Evolutionary conservation across 2,797 vertebrate genomes (phyloP).

Genomic region (Takifugu ocellatus): DNA sequence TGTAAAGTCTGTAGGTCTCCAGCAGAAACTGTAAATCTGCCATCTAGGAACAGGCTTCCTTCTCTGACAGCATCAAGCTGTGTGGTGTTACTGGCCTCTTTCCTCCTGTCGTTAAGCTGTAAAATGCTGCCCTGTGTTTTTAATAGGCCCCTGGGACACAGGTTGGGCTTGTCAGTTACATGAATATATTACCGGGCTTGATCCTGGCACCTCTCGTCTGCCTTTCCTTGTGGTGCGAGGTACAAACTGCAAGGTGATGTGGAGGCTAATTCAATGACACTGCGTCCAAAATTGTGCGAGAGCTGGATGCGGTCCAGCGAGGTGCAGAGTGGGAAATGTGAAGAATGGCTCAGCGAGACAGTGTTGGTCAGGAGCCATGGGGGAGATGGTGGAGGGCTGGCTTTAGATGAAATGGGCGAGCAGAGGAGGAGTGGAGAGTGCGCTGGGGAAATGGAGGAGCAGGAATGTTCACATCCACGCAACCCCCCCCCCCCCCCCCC

Average conservation of each 20-base stretch:
- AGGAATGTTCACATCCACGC: constrained; percentile 47
- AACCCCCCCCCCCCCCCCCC: constrained; percentile 19
- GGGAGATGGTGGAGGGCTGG: constrained; percentile 54
- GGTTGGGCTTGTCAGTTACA: constrained; percentile 61
- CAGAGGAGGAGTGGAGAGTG: constrained; percentile 33
- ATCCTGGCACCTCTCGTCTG: constrained; percentile 23
- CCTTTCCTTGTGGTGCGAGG: constrained; percentile 12
- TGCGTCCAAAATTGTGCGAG: constrained; percentile 49
- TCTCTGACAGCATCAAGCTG: constrained; percentile 35
- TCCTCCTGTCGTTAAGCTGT: constrained; percentile 58
- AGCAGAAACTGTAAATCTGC: constrained; percentile 20
- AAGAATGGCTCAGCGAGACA: constrained; percentile 54
- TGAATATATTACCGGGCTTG: constrained; percentile 45
- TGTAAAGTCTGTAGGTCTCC: constrained; percentile 2
- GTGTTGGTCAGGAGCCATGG: constrained; percentile 44
- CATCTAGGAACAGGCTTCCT: constrained; percentile 36
- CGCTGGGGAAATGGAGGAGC: constrained; percentile 52
- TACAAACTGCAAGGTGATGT: constrained; percentile 45
- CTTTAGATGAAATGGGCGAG: constrained; percentile 37
- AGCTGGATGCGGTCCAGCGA: constrained; percentile 47
- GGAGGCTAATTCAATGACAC: constrained; percentile 45
- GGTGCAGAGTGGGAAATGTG: constrained; percentile 69
- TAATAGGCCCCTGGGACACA: constrained; percentile 60
- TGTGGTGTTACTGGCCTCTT: constrained; percentile 48
- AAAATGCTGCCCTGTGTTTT: constrained; percentile 51